Base-by-base conservation (phyloP, 1,140 invertebrate genomes). In the Drosophila carrolli region DNA sequence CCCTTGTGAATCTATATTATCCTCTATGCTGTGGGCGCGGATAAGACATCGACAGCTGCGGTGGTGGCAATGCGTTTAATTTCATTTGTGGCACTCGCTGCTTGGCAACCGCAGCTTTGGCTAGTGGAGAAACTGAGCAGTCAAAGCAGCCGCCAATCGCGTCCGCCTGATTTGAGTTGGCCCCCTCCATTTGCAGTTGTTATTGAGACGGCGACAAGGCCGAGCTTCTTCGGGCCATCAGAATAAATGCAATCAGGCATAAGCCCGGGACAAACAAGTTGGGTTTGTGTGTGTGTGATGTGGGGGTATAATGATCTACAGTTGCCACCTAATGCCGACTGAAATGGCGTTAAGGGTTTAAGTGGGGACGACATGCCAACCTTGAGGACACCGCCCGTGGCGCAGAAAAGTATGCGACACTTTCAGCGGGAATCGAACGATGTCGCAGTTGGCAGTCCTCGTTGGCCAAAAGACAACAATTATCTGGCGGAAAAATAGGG, bases 21-120 rank as follows among this genome's bases (percentile, higher is more conserved):
- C 43, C 9, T 37, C 43, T 54, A 57, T 57, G 37, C 40, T 70
- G 62, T 35, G 48, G 37, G 19, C 47, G 56, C 62, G 57, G 14
- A 63, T 58, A 50, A 66, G 53, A 66, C 67, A 78, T 78, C 55
- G 41, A 58, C 58, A 78, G 73, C 70, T 68, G 50, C n/a, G 60
- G 54, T 56, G 57, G 67, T 46, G 65, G 67, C 59, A 74, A 65
- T 63, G 83, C 84, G 78, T 86, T 90, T 91, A 91, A 91, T 91
- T 90, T 84, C 77, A 91, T 91, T 90, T 86, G 58, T 59, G 71
- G 60, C 59, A 47, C 57, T 63, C 59, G 68, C 38, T 51, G 75
- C 58, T 37, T 71, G 65, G 57, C 65, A 82, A 75, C 56, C 55
- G 51, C 70, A 59, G 62, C 57, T 8, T 41, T 44, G 61, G 41